Base-by-base conservation (phyloP, 2,888 invertebrate genomes). In the Eupithecia abbreviata region DNA sequence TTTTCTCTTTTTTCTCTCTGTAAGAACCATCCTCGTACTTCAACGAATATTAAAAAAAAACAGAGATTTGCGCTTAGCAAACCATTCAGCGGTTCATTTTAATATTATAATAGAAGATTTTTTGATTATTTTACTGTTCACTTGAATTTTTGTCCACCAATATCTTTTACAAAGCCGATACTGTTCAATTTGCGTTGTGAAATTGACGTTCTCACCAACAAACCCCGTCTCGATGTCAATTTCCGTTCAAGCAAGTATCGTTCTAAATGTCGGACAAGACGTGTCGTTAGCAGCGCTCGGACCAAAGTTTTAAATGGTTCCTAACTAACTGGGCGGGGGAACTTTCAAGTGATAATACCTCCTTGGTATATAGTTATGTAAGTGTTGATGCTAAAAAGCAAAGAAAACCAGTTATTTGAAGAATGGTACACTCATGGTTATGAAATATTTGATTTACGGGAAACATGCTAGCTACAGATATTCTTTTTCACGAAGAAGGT, bases 141-240 rank as follows among this genome's bases (percentile, higher is more conserved):
- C 30, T 30, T 30, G 30, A 30, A 30, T 30, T 30, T 30, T 30
- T 30, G 30, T 30, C 30, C 30, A 30, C 6, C 47, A 58, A 18
- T 18, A 58, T 3, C 7, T 55, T 10, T 55, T n/a, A n/a, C 18
- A 18, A n/a, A 58, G 18, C 9, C 3, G 13, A 58, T 58, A 18
- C 0, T 9, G 55, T n/a, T 58, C 55, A 58, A 58, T n/a, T 58
- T 58, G 18, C n/a, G 55, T 9, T 58, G 18, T 58, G 9, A 18
- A 58, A 58, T 58, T 58, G 55, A 58, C n/a, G 55, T 58, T 58
- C 55, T 58, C 18, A 9, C 55, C n/a, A 58, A 58, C 55, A 58
- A 58, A 58, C 6, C 18, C 9, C 9, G 55, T 58, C 18, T 58
- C 55, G 18, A 58, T 58, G 55, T 58, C 55, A 58, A 65, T 65